Evolutionary conservation across 1,140 invertebrate species (phyloP), one percentile per base, ranked within the genome.

Genomic region (Bombus turneri): DNA sequence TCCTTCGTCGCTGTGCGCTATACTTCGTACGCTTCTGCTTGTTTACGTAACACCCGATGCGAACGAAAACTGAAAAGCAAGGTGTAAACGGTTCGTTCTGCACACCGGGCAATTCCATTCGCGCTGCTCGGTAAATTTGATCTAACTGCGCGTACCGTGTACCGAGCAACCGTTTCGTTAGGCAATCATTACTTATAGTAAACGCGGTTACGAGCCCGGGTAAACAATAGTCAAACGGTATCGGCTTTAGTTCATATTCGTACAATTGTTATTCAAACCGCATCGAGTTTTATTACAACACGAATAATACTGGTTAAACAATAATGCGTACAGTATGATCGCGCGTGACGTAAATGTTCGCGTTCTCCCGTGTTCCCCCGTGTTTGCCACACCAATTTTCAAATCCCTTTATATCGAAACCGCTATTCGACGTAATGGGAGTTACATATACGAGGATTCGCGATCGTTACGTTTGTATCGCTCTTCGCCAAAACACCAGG

Each of bases 231-330:
- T 73, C 75, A 68, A 83, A 69, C 85, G 81, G 39, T 87, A 84
- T 89, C 73, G 81, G 69, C 22, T 66, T 66, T 83, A 73, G 69
- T 89, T 87, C 84, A 87, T 85, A 86, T 83, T 86, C 77, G 75
- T 41, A 43, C 83, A 69, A 88, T 89, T 88, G 88, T 86, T 86
- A 86, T 76, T 76, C 84, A 80, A 66, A 85, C 87, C 77, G 87
- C 64, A 37, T 37, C 37, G 66, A 39, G 87, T 88, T 86, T 78
- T 89, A 85, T 90, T 82, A 82, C 85, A 86, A 81, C 85, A 62
- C 85, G 68, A 80, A 77, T 84, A 80, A 77, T 84, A 80, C 76
- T 43, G 75, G 72, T 78, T 84, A 82, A 87, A 86, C 79, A 83
- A 88, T 89, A 83, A 88, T 78, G 80, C 77, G 68, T 64, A 31